These are phyloP conservation scores for Amiota minor DNA, from an alignment of 2,888 invertebrate species.

Conservation along the genomic window DNA sequence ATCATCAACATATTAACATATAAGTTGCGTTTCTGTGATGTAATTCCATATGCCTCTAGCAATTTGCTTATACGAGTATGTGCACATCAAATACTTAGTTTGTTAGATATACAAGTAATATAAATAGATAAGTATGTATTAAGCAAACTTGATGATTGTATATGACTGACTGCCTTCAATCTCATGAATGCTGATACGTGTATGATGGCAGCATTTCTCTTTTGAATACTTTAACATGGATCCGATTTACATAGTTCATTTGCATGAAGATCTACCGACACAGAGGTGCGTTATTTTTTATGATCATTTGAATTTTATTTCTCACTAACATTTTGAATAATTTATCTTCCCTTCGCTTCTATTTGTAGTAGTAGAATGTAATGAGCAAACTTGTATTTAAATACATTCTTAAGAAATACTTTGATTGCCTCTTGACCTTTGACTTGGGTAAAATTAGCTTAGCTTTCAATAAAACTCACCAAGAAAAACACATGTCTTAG, in stretches of 20 bases:
- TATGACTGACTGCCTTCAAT: not conserved
- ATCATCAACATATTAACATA: too few relatives aligned
- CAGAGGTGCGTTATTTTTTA: not conserved
- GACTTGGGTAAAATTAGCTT: too few relatives aligned
- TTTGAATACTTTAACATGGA: not conserved
- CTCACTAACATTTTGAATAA: slow-evolving; percentile 1
- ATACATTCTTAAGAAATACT: not conserved
- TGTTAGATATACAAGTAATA: too few relatives aligned
- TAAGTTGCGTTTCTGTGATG: too few relatives aligned
- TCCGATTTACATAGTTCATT: not conserved
- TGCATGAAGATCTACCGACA: not conserved
- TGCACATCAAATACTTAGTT: too few relatives aligned
- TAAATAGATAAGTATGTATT: too few relatives aligned
- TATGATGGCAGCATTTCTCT: not conserved
- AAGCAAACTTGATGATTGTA: too few relatives aligned
- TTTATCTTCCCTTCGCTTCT: not conserved
- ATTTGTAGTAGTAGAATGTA: not conserved
- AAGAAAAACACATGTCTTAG: too few relatives aligned
- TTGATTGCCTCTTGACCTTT: too few relatives aligned
- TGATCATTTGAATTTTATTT: slow-evolving; percentile 2
- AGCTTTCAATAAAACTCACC: too few relatives aligned
- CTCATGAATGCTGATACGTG: slow-evolving; percentile 8
- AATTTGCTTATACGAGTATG: too few relatives aligned
- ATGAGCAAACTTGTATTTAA: not conserved
- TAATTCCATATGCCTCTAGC: too few relatives aligned